Evolutionary conservation across 2,113 vertebrate genomes (phyloP), one percentile per base, ranked within the genome.

Genomic region (Oryzias woworae): DNA sequence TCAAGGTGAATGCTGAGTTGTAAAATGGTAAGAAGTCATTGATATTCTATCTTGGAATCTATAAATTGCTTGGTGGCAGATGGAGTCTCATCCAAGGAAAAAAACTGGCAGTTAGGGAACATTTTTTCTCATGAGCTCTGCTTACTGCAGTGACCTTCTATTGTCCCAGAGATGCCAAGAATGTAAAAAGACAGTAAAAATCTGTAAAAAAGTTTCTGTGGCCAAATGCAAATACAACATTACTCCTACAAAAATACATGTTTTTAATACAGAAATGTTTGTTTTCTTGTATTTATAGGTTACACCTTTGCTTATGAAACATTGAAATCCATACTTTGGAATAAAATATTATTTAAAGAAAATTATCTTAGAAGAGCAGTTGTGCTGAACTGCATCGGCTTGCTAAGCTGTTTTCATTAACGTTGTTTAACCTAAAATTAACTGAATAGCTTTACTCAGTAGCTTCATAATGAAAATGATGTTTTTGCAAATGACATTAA

Each of bases 11-110:
- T 87, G 82, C 92, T 88, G 82, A 86, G 86, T 90, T 92, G 86
- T 87, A 80, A 90, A 94, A 92, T 94, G 90, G 89, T 92, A 89
- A 89, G 89, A 93, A 96, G 95, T 96, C 95, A 97, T 96, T 96
- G 95, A 92, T 95, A 96, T 96, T 98, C 96, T 93, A 91, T 93
- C 93, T 96, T 88, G 8, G 89, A 92, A 91, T 89, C 93, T 94
- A 92, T 91, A 95, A 96, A 94, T 94, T 95, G 92, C 93, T 92
- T 81, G 59, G 92, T 95, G 93, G 95, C 96, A 98, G 94, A 96
- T 96, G 95, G 96, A 95, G 93, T 93, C 94, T 95, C 95, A 96
- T 95, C 97, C 95, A 95, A 91, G 88, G 87, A 96, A 95, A 95
- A 97, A 93, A 95, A 96, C 96, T 95, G 93, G 95, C 92, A 95